Conservation (phyloP, 2,888 invertebrate species). For the Pecten maximus region DNA sequence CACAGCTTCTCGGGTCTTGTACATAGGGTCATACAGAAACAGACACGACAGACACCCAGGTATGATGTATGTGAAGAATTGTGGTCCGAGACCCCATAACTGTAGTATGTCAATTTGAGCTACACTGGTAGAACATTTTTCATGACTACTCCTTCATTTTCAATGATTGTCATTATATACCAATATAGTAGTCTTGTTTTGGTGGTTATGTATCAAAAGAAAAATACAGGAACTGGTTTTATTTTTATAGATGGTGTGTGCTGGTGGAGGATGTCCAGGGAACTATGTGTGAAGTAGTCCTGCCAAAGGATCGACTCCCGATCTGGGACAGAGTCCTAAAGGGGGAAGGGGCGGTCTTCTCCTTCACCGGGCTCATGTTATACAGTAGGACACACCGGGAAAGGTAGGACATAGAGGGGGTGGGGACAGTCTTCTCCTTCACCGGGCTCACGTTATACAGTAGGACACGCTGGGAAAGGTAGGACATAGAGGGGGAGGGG, state of each 20-base stretch:
- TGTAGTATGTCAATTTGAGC: too few species aligned
- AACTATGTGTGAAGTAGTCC: background rate
- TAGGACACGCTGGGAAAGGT: background rate
- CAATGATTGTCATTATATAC: too few species aligned
- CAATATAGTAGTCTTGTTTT: too few species aligned
- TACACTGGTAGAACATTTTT: too few species aligned
- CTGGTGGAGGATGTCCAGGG: background rate
- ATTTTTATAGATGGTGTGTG: background rate
- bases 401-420: slow-evolving; percentile 1
- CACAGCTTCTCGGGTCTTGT: background rate
- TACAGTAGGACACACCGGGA: background rate
- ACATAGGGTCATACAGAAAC: background rate
- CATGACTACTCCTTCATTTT: too few species aligned
- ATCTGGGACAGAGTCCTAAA: background rate
- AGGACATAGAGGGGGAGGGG: background rate
- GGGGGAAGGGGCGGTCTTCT: background rate
- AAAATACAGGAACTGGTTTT: too few species aligned
- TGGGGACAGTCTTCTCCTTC: background rate
- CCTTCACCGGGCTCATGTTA: background rate
- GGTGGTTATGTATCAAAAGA: too few species aligned
- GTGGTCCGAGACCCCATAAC: too few species aligned
- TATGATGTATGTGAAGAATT: too few species aligned
- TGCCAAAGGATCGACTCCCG: background rate
- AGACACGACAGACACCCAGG: background rate
- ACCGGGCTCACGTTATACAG: background rate